Evolutionary conservation across 1,140 invertebrate species (phyloP).

Genomic region (Patella vulgata): DNA sequence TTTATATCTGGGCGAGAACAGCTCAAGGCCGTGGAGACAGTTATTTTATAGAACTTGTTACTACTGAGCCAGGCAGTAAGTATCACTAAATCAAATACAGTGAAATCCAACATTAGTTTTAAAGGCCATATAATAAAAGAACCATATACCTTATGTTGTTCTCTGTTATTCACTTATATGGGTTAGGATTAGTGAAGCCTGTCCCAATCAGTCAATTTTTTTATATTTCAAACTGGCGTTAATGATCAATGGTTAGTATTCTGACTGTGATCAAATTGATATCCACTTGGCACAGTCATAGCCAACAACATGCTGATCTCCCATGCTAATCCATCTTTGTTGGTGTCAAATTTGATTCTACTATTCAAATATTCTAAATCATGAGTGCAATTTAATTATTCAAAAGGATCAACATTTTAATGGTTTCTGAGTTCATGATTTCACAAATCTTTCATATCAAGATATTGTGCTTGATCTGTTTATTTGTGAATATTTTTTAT

Average conservation of each 20-base stretch:
- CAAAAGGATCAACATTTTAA: too few species aligned
- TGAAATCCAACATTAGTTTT: slow-evolving; percentile 10
- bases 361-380: too few species aligned
- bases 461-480: too few species aligned
- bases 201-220: background rate
- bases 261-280: too few species aligned
- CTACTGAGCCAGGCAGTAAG: slow-evolving; percentile 48
- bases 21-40: slow-evolving; percentile 80
- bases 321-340: too few species aligned
- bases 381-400: too few species aligned
- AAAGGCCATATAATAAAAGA: background rate
- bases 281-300: too few species aligned
- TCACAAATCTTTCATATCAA: too few species aligned
- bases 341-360: too few species aligned
- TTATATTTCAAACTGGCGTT: background rate
- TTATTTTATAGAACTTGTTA: slow-evolving; percentile 58
- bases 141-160: background rate
- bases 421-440: too few species aligned
- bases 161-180: background rate
- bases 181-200: background rate
- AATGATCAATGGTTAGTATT: background rate
- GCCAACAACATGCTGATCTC: too few species aligned
- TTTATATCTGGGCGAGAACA: slow-evolving; percentile 84
- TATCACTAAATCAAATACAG: slow-evolving; percentile 1
- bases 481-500: too few species aligned